Evolutionary conservation across 2,888 invertebrate species (phyloP), one percentile per base, ranked within the genome.

Genomic region (Caenorhabditis afra): DNA sequence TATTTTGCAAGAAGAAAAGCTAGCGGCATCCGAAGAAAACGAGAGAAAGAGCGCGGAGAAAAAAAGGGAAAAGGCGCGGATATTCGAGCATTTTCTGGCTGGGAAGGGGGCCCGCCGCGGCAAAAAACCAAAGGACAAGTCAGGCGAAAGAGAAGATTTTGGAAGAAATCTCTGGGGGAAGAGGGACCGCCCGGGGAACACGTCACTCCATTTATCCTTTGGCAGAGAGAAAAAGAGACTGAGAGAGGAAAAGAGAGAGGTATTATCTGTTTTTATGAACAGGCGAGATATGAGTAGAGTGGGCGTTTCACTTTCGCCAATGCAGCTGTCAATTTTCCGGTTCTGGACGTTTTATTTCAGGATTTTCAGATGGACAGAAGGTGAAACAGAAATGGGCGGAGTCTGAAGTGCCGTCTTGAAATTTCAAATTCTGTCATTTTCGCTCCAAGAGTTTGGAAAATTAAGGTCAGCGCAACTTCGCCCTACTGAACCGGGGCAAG

Each of bases 1-100:
- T 7, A 29, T 29, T 29, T 29, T 29, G 29, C 29, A 7, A 29
- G 29, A 29, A 29, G 29, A 29, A 29, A 29, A 29, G 29, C 29
- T 29, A 5, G 29, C 29, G 29, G 29, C 29, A 29, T 29, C 29
- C 61, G 23, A 49, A 55, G 37, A 53, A 55, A 35, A 18, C 45
- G 47, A 55, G 52, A 61, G 39, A 50, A 49, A 14, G 14, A 41
- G 14, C 11, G 14, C 14, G 41, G 44, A 62, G 37, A 62, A 71
- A 50, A n/a, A 64, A 39, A 35, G 58, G 37, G 29, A 59, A 62
- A 66, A 68, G 41, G 67, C 66, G 55, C 49, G 58, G 75, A 76
- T 76, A 76, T 76, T 76, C 75, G 75, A 76, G 75, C 61, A 49
- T 76, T 76, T 67, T 55, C 59, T 49, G 23, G 20, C 52, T 44